Percentiles rank a stretch among this genome's conserved stretches.
phyloP scores from a whole-genome alignment of 2,888 invertebrate genomes.

The Hanleya hanleyi region DNA sequence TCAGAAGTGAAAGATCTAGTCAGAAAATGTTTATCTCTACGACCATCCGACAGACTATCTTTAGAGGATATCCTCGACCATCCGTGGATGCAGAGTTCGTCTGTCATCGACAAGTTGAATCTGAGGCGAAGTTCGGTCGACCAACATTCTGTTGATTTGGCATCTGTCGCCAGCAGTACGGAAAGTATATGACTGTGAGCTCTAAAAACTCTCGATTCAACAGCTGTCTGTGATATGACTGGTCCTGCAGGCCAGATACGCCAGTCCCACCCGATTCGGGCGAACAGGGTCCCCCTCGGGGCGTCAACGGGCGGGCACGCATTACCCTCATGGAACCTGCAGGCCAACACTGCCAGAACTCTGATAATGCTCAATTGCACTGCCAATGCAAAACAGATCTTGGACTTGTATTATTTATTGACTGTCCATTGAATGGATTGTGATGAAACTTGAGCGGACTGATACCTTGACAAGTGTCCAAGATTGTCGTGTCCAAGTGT shows the following conservation, averaged over 20 bases:
- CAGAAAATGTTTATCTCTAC: constrained; percentile 75
- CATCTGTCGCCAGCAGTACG: constrained; percentile 59
- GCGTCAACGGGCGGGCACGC: too few relatives aligned
- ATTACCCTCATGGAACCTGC: too few relatives aligned
- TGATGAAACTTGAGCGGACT: too few relatives aligned
- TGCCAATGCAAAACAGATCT: too few relatives aligned
- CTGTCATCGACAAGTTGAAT: neutral
- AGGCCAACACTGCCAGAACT: too few relatives aligned
- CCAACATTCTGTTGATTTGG: constrained; percentile 46
- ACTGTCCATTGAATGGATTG: too few relatives aligned
- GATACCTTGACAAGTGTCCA: too few relatives aligned
- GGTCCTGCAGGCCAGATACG: neutral
- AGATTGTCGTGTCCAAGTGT: too few relatives aligned
- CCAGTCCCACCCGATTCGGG: too few relatives aligned
- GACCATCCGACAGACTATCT: constrained; percentile 75
- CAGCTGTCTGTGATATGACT: neutral
- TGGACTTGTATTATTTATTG: too few relatives aligned
- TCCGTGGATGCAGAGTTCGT: constrained; percentile 74
- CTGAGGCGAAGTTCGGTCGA: neutral
- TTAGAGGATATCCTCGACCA: constrained; percentile 76
- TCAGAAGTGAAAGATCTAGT: constrained; percentile 77
- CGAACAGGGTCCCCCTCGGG: too few relatives aligned
- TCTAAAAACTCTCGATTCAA: neutral
- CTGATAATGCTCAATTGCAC: too few relatives aligned
- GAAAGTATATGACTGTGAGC: constrained; percentile 54